Conservation (phyloP, 2,888 invertebrate species). For the Dryococelus australis region DNA sequence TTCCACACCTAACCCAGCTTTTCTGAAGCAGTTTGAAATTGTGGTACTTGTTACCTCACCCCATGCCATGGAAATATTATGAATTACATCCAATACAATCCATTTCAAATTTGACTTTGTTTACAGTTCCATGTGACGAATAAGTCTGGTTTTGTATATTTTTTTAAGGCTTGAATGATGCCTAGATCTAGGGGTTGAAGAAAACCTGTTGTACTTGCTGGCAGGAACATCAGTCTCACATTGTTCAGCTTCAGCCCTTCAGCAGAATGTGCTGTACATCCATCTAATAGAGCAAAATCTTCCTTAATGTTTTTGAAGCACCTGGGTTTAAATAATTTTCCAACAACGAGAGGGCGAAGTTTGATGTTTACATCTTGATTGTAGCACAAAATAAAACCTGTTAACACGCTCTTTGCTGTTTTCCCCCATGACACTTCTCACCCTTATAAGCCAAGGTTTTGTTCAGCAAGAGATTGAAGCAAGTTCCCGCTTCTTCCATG, state of each 20-base stretch:
- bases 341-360: background rate
- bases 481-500: background rate
- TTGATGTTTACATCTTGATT: background rate
- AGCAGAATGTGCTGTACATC: background rate
- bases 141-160: background rate
- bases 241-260: background rate
- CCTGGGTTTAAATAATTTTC: background rate
- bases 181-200: background rate
- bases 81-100: background rate
- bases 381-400: background rate
- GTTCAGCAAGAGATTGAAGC: background rate
- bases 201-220: background rate
- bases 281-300: background rate
- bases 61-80: background rate
- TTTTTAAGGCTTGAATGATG: background rate
- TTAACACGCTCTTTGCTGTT: background rate
- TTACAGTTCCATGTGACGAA: background rate
- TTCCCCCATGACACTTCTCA: background rate
- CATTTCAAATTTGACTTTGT: background rate
- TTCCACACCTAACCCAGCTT: background rate
- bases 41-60: background rate
- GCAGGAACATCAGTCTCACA: background rate
- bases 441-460: background rate
- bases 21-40: background rate
- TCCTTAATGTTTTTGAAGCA: background rate